These are phyloP conservation scores for Alentia gelatinosa DNA, from an alignment of 2,888 invertebrate species.

Conservation along the genomic window DNA sequence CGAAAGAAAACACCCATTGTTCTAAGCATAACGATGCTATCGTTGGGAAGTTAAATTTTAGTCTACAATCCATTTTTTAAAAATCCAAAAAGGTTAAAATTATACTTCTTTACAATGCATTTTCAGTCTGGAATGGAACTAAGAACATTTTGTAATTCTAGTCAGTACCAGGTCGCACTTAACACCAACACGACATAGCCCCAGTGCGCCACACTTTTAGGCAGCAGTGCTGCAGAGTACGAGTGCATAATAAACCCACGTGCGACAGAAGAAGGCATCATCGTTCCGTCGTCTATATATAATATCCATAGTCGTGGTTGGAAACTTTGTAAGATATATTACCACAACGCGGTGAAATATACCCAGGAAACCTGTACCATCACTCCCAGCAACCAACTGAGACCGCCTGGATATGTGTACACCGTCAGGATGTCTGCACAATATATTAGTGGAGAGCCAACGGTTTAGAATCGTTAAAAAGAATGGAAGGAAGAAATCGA, in stretches of 20 bases:
- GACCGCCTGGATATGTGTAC: constrained; percentile 14
- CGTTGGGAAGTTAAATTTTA: too few relatives aligned
- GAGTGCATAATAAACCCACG: constrained; percentile 30
- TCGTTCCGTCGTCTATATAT: not conserved
- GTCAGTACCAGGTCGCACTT: too few relatives aligned
- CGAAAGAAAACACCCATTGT: too few relatives aligned
- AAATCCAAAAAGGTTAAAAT: too few relatives aligned
- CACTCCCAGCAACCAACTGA: not conserved
- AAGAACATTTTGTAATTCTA: too few relatives aligned
- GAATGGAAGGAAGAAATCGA: constrained; percentile 48
- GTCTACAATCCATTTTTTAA: too few relatives aligned
- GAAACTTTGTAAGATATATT: constrained; percentile 19
- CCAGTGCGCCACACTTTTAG: not conserved
- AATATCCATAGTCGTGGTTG: not conserved
- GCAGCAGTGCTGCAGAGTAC: constrained; percentile 7
- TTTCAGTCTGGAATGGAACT: too few relatives aligned
- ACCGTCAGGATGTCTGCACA: not conserved
- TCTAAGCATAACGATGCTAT: too few relatives aligned
- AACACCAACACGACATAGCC: not conserved
- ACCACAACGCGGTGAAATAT: not conserved
- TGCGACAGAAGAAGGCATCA: constrained; percentile 42
- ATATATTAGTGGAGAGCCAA: not conserved
- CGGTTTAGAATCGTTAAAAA: not conserved
- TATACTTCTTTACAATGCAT: too few relatives aligned
- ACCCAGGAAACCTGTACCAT: not conserved